phyloP scores from a whole-genome alignment of 1,140 invertebrate genomes.

The Brachionus koreanus region DNA sequence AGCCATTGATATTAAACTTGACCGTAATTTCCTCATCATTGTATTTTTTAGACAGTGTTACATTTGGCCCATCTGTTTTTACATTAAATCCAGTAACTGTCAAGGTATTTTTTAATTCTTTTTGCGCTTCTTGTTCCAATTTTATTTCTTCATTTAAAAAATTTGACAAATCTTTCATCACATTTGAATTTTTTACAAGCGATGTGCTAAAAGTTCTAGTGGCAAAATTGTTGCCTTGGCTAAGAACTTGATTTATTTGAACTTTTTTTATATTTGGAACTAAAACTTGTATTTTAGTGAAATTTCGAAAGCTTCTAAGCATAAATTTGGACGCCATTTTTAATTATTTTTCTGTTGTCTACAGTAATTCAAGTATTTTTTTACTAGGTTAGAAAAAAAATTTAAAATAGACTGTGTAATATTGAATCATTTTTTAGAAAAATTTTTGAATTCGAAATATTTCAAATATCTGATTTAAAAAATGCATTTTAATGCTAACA shows the following conservation, averaged over 20 bases:
- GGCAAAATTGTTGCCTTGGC: background rate
- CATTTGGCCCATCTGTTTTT: slow-evolving; percentile 38
- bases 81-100: slow-evolving; percentile 17
- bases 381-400: background rate
- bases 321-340: slow-evolving; percentile 19
- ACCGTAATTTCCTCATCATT: slow-evolving; percentile 21
- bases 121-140: slow-evolving; percentile 18
- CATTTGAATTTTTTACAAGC: background rate
- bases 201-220: slow-evolving; percentile 5
- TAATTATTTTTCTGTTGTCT: background rate
- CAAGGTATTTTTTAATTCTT: background rate
- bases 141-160: slow-evolving; percentile 45
- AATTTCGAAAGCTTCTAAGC: background rate
- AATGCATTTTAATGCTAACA: background rate
- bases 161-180: slow-evolving; percentile 36
- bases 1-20: slow-evolving; percentile 43
- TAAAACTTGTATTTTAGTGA: background rate
- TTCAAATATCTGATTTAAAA: background rate
- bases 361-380: background rate
- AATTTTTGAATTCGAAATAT: background rate
- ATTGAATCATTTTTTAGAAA: slow-evolving; percentile 14
- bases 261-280: background rate
- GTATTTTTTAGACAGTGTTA: slow-evolving; percentile 10
- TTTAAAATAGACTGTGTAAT: slow-evolving; percentile 6
- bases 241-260: background rate